Evolutionary conservation across 92 coral and sea anemone species (phyloP), one percentile per base, ranked within the genome.

Genomic region (Muricea muricata): DNA sequence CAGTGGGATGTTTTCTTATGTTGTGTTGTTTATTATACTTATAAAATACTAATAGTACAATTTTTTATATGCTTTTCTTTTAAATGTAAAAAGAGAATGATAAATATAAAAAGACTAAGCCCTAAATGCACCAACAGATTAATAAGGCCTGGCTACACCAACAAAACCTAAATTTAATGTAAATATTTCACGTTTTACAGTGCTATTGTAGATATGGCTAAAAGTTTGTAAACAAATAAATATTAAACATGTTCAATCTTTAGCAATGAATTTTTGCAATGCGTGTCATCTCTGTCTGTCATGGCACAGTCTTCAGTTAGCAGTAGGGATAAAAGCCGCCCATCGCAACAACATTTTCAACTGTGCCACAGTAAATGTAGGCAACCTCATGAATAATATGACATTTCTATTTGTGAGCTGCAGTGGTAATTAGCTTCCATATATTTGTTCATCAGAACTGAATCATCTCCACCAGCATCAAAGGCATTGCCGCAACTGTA

Each of bases 401-500:
- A n/a, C 28, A n/a, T 41, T 73, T 73, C 79, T 41, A 73, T 73
- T 3, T 70, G 67, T 54, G 87, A 83, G 10, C 56, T 39, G 72
- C 87, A 83, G 80, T 48, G 33, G 41, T 54, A 80, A 50, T 83
- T 83, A 42, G 80, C 80, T 50, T 58, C 71, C 68, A 83, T 80
- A 83, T 83, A 48, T 24, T 70, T 65, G 50, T 83, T 29, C 67
- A 20, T 46, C 70, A 83, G 69, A 83, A 45, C 55, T 8, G 58
- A 41, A 69, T 57, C 52, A 46, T 54, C 79, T 73, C 73, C 83
- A 63, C 76, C 88, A 75, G 11, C 84, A 28, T 73, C 78, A 35
- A 85, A 85, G 30, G 50, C 40, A 26, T 79, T 85, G 13, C 85
- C 89, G 45, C 89, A 86, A 41, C 80, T 79, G 80, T 67, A 86